phyloP scores from a whole-genome alignment of 2,797 vertebrate species.

The Chaunax sp. region DNA sequence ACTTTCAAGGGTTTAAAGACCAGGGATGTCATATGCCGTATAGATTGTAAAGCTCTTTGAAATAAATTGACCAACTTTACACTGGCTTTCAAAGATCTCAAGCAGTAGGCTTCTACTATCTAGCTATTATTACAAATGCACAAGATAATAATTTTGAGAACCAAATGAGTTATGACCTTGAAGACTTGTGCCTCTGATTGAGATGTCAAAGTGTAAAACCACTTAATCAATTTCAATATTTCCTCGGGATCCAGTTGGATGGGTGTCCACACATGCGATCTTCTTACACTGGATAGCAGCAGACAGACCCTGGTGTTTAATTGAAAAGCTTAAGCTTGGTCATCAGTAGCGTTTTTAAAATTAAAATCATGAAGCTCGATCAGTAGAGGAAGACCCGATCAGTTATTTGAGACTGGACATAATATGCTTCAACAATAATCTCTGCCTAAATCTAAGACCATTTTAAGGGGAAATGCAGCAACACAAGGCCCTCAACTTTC shows the following conservation, averaged over 20 bases:
- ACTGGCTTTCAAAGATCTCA: neutral
- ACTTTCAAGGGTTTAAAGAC: too few species aligned
- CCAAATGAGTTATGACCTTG: constrained; percentile 53
- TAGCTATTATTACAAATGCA: neutral
- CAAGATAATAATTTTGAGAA: constrained; percentile 1
- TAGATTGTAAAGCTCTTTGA: neutral
- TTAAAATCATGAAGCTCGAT: neutral
- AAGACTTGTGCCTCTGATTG: constrained; percentile 49
- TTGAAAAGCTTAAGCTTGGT: neutral
- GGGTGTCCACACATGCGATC: constrained; percentile 38
- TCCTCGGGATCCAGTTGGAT: constrained; percentile 33
- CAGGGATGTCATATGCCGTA: too few species aligned
- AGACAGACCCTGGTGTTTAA: constrained; percentile 12
- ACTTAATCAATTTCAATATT: constrained; percentile 63
- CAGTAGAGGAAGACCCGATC: neutral
- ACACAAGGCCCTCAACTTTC: constrained; percentile 64
- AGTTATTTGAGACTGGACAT: neutral
- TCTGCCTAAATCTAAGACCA: neutral
- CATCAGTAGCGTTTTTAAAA: neutral
- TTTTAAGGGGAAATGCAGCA: neutral
- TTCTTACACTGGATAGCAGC: constrained; percentile 9
- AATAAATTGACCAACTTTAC: neutral
- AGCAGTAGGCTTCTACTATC: neutral
- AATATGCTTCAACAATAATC: neutral
- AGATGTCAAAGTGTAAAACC: constrained; percentile 47